Evolutionary conservation across 53 echinoderm and acorn worm species (phyloP), one percentile per base, ranked within the genome.

Genomic region (Paracentrotus lividus): DNA sequence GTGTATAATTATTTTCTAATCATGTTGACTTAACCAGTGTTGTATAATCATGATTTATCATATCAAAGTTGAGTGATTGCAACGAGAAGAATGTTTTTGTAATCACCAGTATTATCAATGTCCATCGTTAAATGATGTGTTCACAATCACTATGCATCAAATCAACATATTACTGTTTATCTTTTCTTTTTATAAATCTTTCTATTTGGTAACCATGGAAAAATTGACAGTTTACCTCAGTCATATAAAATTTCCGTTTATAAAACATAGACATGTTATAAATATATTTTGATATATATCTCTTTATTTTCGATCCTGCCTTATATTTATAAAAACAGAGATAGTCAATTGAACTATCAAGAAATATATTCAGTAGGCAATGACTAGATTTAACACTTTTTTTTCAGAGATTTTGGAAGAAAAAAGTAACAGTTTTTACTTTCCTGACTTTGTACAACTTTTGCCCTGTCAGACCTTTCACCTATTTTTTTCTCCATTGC

Each of bases 61-160:
- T 72, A 18, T 40, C 38, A 38, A 16, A 40, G 16, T 72, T 40
- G 27, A 72, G 16, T 40, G 72, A 40, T 38, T 72, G 14, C 36
- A 40, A 38, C 21, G 40, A 51, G 12, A 72, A 72, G 5, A 38
- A 72, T 26, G 40, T 57, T 40, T 38, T 6, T 20, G 3, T 72
- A 38, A 18, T 16, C 40, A 20, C 20, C 72, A 72, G 72, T 72
- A 72, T 72, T 72, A 18, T 32, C 14, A 40, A 18, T 21, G 20
- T 40, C 72, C 36, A 16, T 2, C 20, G 40, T 14, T 36, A 72
- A 72, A 38, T n/a, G n/a, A n/a, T 40, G 20, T 36, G 40, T 40
- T 72, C 40, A 72, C 40, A 36, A 72, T 18, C 72, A 16, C 72
- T 72, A 72, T 72, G 72, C 72, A 72, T 40, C 7, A 21, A 72